Percentiles rank a stretch among this genome's conserved stretches.
Evolutionary conservation across 2,797 vertebrate genomes (phyloP).

Genomic region (Anomalospiza imberbis): DNA sequence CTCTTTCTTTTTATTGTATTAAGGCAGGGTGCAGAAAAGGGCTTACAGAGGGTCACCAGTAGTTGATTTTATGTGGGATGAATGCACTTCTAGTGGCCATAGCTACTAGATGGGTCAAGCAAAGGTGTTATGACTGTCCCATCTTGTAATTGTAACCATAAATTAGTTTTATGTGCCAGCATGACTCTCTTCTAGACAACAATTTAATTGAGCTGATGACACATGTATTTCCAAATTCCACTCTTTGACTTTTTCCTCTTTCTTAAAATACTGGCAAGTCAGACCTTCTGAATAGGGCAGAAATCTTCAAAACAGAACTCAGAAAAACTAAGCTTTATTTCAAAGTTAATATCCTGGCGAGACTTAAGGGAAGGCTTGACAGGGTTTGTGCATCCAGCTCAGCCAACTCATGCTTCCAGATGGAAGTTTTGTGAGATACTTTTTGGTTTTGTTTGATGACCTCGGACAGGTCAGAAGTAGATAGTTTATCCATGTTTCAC

Average conservation of each 20-base stretch:
- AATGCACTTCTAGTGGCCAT: not conserved
- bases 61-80: not conserved
- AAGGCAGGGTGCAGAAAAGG: not conserved
- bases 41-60: not conserved
- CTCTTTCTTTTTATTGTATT: not conserved
- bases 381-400: not conserved
- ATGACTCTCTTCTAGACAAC: not conserved
- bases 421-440: not conserved
- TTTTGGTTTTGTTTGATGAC: constrained; percentile 18
- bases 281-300: constrained; percentile 1
- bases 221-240: constrained; percentile 8
- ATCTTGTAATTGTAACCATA: not conserved
- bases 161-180: not conserved
- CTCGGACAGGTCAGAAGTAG: not conserved
- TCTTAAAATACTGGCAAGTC: constrained; percentile 8
- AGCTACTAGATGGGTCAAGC: not conserved
- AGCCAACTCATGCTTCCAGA: constrained; percentile 23
- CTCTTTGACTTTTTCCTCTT: not conserved
- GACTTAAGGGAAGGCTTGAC: constrained; percentile 34
- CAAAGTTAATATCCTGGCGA: constrained; percentile 46
- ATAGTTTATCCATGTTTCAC: not conserved
- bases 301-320: constrained; percentile 35
- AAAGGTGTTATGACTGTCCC: not conserved
- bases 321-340: constrained; percentile 33
- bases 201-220: not conserved